phyloP scores from a whole-genome alignment of 2,888 invertebrate species.

The Eudemis profundana region DNA sequence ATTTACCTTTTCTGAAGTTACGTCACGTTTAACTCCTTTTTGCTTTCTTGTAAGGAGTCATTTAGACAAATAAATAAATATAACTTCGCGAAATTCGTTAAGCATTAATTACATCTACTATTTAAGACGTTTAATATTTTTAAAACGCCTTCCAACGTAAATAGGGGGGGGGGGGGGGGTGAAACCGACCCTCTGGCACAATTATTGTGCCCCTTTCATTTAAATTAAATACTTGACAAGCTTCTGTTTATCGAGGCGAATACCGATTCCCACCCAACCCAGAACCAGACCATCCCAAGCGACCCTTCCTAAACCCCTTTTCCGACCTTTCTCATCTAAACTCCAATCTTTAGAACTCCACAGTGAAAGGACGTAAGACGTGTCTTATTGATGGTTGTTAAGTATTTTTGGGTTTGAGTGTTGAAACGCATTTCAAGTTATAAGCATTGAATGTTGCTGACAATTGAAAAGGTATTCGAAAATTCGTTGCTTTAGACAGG shows the following conservation, averaged over 20 bases:
- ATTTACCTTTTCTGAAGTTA: no score
- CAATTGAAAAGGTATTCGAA: conserved; percentile 38
- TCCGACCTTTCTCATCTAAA: neutral
- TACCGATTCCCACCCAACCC: conserved; percentile 22
- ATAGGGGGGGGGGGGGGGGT: conserved; percentile 50
- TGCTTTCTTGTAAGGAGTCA: no score
- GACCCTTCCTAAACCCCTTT: neutral
- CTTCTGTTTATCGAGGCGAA: conserved; percentile 44
- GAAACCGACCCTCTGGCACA: conserved; percentile 46
- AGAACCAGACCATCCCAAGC: conserved; percentile 17
- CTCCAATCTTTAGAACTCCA: neutral
- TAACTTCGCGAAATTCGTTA: no score
- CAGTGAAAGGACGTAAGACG: conserved; percentile 6
- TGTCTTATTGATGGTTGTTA: neutral
- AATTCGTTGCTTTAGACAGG: conserved; percentile 27
- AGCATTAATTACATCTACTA: neutral
- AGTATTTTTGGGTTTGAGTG: neutral
- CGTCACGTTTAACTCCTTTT: no score
- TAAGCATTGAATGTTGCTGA: conserved; percentile 39
- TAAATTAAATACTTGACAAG: conserved; percentile 54
- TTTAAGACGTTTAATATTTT: conserved; percentile 23
- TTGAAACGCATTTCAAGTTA: conserved; percentile 31
- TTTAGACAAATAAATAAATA: no score
- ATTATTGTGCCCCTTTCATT: conserved; percentile 47
- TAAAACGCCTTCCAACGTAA: conserved; percentile 24